These are phyloP conservation scores for Pimephales promelas DNA, from an alignment of 2,113 vertebrate genomes.

Conservation along the genomic window DNA sequence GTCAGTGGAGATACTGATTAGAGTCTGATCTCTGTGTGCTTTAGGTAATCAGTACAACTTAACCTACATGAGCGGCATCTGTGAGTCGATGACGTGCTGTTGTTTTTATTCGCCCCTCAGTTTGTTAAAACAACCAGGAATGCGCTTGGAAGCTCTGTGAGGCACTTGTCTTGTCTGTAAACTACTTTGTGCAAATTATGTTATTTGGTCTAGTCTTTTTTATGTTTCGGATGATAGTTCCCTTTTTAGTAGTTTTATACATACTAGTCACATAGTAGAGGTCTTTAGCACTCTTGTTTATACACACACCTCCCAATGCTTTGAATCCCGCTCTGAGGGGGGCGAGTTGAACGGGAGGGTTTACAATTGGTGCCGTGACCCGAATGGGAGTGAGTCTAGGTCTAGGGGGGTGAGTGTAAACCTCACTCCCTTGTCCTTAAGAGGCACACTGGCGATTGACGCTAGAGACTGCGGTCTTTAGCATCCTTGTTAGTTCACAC, in stretches of 20 bases:
- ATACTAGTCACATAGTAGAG: no score
- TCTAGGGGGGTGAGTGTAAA: no score
- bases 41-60: not conserved
- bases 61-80: not conserved
- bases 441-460: no score
- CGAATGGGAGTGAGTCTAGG: no score
- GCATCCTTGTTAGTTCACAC: no score
- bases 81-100: not conserved
- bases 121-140: not conserved
- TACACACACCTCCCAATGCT: no score
- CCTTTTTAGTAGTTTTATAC: no score
- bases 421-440: no score
- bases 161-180: not conserved
- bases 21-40: not conserved
- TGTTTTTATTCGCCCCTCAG: not conserved
- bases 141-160: not conserved
- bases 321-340: no score
- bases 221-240: not conserved
- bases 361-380: no score
- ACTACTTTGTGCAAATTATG: not conserved
- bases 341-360: rapidly evolving
- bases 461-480: no score
- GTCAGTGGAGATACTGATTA: not conserved
- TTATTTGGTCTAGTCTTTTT: not conserved
- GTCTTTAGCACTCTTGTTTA: no score